Percentiles rank a stretch among this genome's conserved stretches.
These are phyloP conservation scores for Balanococcus diminutus DNA, from an alignment of 2,888 invertebrate species.

Conservation along the genomic window DNA sequence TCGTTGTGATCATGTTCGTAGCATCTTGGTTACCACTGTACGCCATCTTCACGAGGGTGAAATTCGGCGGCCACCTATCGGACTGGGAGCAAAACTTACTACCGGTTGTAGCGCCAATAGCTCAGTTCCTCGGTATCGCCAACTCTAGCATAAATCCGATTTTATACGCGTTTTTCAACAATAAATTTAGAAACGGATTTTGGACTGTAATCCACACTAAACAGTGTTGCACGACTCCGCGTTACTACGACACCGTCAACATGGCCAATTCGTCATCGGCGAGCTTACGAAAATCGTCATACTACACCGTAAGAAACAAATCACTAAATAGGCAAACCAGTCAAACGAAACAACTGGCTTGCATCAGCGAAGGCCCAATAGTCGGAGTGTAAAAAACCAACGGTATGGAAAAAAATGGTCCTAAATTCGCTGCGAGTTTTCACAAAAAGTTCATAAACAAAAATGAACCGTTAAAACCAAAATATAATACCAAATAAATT, in stretches of 20 bases:
- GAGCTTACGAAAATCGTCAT: conserved; percentile 79
- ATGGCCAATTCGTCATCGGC: conserved; percentile 80
- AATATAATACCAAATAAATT: background rate
- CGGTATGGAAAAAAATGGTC: background rate
- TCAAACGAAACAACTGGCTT: conserved; percentile 59
- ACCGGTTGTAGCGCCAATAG: conserved; percentile 82
- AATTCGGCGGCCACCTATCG: conserved; percentile 76
- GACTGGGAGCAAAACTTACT: conserved; percentile 81
- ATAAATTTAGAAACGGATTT: conserved; percentile 89
- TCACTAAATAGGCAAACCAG: conserved; percentile 66
- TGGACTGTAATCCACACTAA: conserved; percentile 84
- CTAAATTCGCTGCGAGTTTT: background rate
- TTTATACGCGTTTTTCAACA: conserved; percentile 90
- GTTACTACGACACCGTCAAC: conserved; percentile 86
- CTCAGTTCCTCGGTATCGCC: conserved; percentile 90
- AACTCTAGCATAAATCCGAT: conserved; percentile 96
- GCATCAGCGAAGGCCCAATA: conserved; percentile 51
- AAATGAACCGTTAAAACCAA: conserved; percentile 18
- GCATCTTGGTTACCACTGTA: conserved; percentile 92
- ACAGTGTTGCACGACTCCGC: conserved; percentile 81
- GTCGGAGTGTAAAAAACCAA: conserved; percentile 37
- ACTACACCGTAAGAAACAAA: conserved; percentile 69
- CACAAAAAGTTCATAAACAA: background rate
- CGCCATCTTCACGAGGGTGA: conserved; percentile 84
- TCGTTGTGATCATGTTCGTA: conserved; percentile 90